Evolutionary conservation across 2,113 vertebrate genomes (phyloP).

Genomic region (Machaerirhynchus nigripectus): DNA sequence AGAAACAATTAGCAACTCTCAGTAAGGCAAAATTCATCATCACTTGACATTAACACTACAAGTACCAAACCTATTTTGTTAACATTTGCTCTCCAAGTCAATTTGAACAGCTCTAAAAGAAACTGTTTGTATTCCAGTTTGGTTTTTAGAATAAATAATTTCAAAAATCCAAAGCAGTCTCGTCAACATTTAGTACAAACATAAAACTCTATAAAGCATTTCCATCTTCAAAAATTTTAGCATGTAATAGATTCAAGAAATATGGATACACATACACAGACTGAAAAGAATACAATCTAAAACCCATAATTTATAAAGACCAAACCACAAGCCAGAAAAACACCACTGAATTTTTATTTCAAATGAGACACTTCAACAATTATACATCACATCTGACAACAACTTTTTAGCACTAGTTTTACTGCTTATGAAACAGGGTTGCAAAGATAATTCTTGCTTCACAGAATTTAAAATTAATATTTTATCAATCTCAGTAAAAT

Average conservation of each 20-base stretch:
- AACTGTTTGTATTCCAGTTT: background rate
- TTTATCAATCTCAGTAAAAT: background rate
- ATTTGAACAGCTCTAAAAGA: background rate
- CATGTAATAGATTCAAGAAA: background rate
- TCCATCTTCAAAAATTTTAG: background rate
- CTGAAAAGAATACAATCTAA: background rate
- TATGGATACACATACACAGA: background rate
- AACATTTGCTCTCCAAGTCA: background rate
- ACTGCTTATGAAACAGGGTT: background rate
- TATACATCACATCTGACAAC: background rate
- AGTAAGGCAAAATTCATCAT: background rate
- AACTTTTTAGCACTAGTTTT: background rate
- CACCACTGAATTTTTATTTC: background rate
- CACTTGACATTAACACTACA: background rate
- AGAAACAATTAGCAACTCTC: background rate
- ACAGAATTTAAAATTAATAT: background rate
- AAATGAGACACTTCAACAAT: background rate
- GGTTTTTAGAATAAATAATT: background rate
- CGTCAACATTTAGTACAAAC: background rate
- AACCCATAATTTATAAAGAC: background rate
- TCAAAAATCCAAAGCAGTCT: background rate
- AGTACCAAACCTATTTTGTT: background rate
- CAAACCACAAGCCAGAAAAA: background rate
- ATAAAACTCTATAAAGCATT: background rate
- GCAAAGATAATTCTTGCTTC: background rate